Percentiles rank a stretch among this genome's conserved stretches.
Evolutionary conservation across 2,797 vertebrate genomes (phyloP).

Genomic region (Fringilla coelebs): DNA sequence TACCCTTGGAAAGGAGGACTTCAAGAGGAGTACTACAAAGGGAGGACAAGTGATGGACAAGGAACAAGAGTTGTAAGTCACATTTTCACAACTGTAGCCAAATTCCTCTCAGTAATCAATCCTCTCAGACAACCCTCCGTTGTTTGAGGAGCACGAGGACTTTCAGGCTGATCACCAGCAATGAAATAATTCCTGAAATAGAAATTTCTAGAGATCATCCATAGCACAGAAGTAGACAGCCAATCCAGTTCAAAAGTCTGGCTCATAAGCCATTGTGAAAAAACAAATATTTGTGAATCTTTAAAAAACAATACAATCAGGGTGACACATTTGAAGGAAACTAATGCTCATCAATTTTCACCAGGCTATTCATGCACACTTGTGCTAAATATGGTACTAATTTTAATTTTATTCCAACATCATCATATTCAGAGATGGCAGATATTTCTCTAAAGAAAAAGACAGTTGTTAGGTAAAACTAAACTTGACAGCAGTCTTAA

Average conservation of each 20-base stretch:
- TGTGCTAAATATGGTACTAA: not conserved
- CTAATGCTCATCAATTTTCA: not conserved
- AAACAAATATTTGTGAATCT: not conserved
- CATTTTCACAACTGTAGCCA: not conserved
- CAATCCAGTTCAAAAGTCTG: not conserved
- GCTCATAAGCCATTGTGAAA: not conserved
- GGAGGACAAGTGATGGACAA: not conserved
- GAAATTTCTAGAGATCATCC: not conserved
- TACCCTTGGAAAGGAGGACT: not conserved
- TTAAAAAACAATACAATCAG: not conserved
- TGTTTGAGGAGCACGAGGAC: not conserved
- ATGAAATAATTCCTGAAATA: not conserved
- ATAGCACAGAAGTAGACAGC: not conserved
- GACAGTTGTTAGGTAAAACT: not conserved
- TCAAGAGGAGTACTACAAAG: not conserved
- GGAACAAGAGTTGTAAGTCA: not conserved
- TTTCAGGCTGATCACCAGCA: not conserved
- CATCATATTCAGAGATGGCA: not conserved
- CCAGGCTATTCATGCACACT: not conserved
- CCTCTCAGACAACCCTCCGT: not conserved
- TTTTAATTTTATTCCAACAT: not conserved
- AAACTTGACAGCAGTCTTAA: not conserved
- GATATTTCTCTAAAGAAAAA: not conserved
- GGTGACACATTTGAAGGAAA: not conserved
- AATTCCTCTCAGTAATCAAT: not conserved